Evolutionary conservation across 2,888 invertebrate genomes (phyloP).

Genomic region (Syrphus vitripennis): DNA sequence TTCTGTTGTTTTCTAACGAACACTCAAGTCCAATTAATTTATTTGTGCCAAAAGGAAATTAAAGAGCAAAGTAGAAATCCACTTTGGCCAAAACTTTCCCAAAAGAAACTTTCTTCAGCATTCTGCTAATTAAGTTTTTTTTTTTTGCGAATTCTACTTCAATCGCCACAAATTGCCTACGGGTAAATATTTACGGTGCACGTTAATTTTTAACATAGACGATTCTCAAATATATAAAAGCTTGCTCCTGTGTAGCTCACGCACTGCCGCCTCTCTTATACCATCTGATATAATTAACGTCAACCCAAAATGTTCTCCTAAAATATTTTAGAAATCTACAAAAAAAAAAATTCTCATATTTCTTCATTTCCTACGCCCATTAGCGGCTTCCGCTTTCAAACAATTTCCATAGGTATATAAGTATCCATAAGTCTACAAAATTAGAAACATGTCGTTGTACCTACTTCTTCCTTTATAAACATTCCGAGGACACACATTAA

Average conservation of each 20-base stretch:
- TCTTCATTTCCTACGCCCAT: conserved; percentile 20
- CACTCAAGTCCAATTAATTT: conserved; percentile 7
- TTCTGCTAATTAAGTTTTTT: conserved; percentile 2
- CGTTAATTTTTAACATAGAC: neutral
- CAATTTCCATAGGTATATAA: neutral
- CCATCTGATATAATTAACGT: conserved; percentile 39
- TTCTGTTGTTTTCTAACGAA: neutral
- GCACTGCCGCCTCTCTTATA: neutral
- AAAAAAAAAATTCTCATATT: conserved; percentile 38
- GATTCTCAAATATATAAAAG: neutral
- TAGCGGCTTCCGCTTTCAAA: neutral
- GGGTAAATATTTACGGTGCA: neutral
- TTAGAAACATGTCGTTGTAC: neutral
- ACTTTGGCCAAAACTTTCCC: neutral
- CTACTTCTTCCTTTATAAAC: no score
- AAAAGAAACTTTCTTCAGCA: neutral
- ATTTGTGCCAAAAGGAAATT: conserved; percentile 13
- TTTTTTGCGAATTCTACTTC: neutral
- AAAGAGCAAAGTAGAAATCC: neutral
- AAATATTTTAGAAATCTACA: conserved; percentile 37
- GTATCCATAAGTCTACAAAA: neutral
- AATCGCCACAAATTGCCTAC: neutral
- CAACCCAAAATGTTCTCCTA: conserved; percentile 11
- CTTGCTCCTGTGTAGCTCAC: neutral
- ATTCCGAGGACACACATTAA: neutral